Conservation (phyloP, 2,888 invertebrate genomes). For the Melikaiella ostensackeni region DNA sequence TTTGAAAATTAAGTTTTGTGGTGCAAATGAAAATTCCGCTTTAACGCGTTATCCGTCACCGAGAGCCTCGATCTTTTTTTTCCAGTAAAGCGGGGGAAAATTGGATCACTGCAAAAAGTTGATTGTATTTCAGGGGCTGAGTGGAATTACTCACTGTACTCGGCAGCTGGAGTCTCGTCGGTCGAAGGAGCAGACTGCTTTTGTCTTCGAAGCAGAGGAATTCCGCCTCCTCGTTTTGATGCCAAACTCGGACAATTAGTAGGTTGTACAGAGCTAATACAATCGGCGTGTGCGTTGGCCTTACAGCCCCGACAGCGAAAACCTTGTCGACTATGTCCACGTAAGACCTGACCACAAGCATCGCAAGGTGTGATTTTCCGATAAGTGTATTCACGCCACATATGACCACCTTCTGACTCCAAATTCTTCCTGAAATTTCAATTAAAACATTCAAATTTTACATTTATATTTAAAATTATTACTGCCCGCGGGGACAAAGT, state of each 20-base stretch:
- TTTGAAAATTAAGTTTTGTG: background rate
- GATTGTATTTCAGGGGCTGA: background rate
- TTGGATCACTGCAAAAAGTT: background rate
- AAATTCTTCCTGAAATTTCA: conserved; percentile 66
- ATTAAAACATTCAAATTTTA: background rate
- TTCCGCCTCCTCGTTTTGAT: conserved; percentile 71
- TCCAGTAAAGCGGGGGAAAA: background rate
- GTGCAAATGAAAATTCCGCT: conserved; percentile 12
- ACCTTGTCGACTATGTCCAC: conserved; percentile 95
- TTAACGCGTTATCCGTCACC: background rate
- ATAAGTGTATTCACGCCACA: conserved; percentile 96
- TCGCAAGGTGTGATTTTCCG: conserved; percentile 97
- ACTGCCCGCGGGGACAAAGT: no score
- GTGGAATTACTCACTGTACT: conserved; percentile 86
- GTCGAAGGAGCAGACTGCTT: conserved; percentile 86
- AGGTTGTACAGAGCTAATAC: conserved; percentile 86
- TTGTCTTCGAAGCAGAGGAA: conserved; percentile 87
- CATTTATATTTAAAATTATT: no score
- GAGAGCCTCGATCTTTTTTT: conserved; percentile 26
- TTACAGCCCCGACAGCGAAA: conserved; percentile 94
- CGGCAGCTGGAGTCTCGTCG: conserved; percentile 83
- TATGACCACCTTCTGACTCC: conserved; percentile 85
- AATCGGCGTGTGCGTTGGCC: conserved; percentile 93
- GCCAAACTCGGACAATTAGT: conserved; percentile 85
- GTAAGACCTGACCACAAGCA: conserved; percentile 93